phyloP scores from a whole-genome alignment of 1,140 invertebrate species.

The Teleogryllus occipitalis region DNA sequence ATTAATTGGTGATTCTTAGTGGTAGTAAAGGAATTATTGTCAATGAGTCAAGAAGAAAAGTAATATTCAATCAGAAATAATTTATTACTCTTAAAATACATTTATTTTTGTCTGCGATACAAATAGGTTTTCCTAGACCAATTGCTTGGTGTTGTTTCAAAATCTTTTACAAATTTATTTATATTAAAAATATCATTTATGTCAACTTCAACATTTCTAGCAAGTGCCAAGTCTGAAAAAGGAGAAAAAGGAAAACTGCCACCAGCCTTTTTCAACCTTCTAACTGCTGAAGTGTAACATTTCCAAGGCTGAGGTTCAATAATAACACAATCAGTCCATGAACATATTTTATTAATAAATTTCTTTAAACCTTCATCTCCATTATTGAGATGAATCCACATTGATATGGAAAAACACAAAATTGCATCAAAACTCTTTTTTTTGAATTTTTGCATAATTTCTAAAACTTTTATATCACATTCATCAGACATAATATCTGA shows the following conservation, averaged over 20 bases:
- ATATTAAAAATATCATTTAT: constrained; percentile 48
- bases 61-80: no score
- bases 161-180: background rate
- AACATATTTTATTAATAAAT: constrained; percentile 47
- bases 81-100: no score
- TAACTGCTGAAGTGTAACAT: constrained; percentile 63
- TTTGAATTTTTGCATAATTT: constrained; percentile 36
- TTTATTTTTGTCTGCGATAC: background rate
- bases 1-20: no score
- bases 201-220: constrained; percentile 46
- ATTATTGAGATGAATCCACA: constrained; percentile 81
- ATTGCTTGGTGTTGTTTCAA: background rate
- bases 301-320: constrained; percentile 77
- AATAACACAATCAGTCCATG: constrained; percentile 47
- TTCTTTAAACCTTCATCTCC: constrained; percentile 57
- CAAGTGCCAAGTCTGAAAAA: constrained; percentile 47
- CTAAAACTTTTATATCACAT: constrained; percentile 34
- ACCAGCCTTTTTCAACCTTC: constrained; percentile 53
- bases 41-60: no score
- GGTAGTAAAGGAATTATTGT: no score
- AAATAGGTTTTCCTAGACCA: background rate
- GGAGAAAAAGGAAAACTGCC: constrained; percentile 55
- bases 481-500: constrained; percentile 50
- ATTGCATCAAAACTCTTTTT: constrained; percentile 54
- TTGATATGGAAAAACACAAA: constrained; percentile 74